Conservation (phyloP, 2,797 vertebrate species). For the Hoplostethus atlanticus region DNA sequence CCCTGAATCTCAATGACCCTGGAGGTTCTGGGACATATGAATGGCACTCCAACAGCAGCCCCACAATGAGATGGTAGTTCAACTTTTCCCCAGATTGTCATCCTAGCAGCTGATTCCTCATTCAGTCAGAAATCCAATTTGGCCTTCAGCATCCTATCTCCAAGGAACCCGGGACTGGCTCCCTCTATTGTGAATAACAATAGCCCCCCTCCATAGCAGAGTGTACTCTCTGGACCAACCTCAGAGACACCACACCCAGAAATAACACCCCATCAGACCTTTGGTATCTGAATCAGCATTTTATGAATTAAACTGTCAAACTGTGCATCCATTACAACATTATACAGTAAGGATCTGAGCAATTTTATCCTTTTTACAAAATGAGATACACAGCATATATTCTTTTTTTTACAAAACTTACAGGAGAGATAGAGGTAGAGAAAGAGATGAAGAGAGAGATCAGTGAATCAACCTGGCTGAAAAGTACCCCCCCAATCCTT, state of each 20-base stretch:
- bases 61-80: constrained; percentile 88
- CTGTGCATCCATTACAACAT: too few species aligned
- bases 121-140: constrained; percentile 94
- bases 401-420: not conserved
- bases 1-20: constrained; percentile 91
- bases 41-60: constrained; percentile 86
- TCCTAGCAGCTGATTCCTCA: constrained; percentile 89
- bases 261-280: constrained; percentile 8
- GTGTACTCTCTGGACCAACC: constrained; percentile 44
- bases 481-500: constrained; percentile 41
- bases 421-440: not conserved
- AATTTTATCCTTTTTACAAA: not conserved
- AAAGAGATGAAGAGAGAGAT: not conserved
- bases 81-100: constrained; percentile 87
- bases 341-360: too few species aligned
- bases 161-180: constrained; percentile 70
- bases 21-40: constrained; percentile 90
- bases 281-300: constrained; percentile 8
- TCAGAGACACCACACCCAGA: constrained; percentile 39
- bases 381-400: not conserved
- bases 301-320: constrained; percentile 16
- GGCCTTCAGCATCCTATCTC: constrained; percentile 79
- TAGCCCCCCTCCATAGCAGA: constrained; percentile 32
- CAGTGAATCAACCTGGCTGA: constrained; percentile 19
- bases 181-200: constrained; percentile 72